Conservation (phyloP, 2,888 invertebrate genomes). For the Molanna angustata region DNA sequence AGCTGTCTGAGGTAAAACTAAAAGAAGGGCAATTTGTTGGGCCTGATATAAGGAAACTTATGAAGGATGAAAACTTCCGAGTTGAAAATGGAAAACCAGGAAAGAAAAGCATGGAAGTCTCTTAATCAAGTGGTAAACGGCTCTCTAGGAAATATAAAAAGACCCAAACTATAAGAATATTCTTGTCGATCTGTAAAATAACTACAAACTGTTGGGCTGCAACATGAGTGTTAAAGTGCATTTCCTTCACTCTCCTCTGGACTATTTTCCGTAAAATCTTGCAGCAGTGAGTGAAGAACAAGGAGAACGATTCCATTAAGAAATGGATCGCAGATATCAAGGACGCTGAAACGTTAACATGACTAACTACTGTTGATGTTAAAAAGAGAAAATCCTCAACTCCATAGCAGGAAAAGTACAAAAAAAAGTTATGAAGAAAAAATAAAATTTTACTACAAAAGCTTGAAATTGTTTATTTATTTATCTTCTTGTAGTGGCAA, state of each 20-base stretch:
- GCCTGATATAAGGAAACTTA: too few relatives aligned
- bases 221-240: slow-evolving; percentile 14
- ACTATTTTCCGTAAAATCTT: slow-evolving; percentile 4
- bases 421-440: too few relatives aligned
- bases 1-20: too few relatives aligned
- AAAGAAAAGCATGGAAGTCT: slow-evolving; percentile 4
- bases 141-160: neutral
- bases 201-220: slow-evolving; percentile 8
- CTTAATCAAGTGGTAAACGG: neutral
- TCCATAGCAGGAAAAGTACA: too few relatives aligned
- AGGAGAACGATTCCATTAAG: slow-evolving; percentile 2
- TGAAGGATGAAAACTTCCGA: too few relatives aligned
- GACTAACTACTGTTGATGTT: too few relatives aligned
- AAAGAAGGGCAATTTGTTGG: too few relatives aligned
- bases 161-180: slow-evolving; percentile 1
- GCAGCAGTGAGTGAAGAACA: slow-evolving; percentile 4
- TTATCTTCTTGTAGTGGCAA: too few relatives aligned
- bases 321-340: slow-evolving; percentile 4
- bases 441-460: too few relatives aligned
- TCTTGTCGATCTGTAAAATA: neutral
- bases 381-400: too few relatives aligned
- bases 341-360: too few relatives aligned
- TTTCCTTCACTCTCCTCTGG: slow-evolving; percentile 10
- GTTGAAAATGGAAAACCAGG: slow-evolving; percentile 2
- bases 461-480: too few relatives aligned